phyloP scores from a whole-genome alignment of 2,113 vertebrate species.

The Oplegnathus fasciatus region DNA sequence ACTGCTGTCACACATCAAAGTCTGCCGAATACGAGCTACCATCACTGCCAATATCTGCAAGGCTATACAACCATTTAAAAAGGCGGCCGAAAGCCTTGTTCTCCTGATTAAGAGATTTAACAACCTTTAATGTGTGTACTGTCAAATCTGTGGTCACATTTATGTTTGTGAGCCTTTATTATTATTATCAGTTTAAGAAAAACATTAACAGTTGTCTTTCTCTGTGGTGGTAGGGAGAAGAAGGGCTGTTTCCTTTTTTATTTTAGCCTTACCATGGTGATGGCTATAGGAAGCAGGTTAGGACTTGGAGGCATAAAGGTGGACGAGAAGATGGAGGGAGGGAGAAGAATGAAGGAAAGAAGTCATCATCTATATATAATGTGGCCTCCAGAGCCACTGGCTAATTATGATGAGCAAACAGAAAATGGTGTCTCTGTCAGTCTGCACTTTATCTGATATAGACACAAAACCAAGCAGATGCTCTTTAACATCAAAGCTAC shows the following conservation, averaged over 20 bases:
- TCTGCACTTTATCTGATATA: conserved; percentile 37
- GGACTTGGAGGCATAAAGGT: conserved; percentile 16
- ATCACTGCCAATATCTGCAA: conserved; percentile 32
- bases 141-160: not conserved
- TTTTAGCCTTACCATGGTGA: conserved; percentile 27
- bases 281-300: conserved; percentile 24
- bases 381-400: conserved; percentile 8
- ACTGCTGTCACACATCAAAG: too few species aligned
- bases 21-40: not conserved
- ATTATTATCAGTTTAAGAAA: not conserved
- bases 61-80: conserved; percentile 7
- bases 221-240: not conserved
- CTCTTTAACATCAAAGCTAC: conserved; percentile 39
- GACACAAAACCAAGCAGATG: conserved; percentile 32
- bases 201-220: not conserved
- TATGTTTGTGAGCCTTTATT: not conserved
- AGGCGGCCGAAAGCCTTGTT: conserved; percentile 26
- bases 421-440: conserved; percentile 18
- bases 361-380: conserved; percentile 14
- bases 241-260: not conserved
- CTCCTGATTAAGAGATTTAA: conserved; percentile 14
- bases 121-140: not conserved
- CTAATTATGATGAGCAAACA: conserved; percentile 10
- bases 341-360: not conserved
- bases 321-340: conserved; percentile 8